Evolutionary conservation across 1,140 invertebrate species (phyloP).

Genomic region (Drosophila parabipectinata): DNA sequence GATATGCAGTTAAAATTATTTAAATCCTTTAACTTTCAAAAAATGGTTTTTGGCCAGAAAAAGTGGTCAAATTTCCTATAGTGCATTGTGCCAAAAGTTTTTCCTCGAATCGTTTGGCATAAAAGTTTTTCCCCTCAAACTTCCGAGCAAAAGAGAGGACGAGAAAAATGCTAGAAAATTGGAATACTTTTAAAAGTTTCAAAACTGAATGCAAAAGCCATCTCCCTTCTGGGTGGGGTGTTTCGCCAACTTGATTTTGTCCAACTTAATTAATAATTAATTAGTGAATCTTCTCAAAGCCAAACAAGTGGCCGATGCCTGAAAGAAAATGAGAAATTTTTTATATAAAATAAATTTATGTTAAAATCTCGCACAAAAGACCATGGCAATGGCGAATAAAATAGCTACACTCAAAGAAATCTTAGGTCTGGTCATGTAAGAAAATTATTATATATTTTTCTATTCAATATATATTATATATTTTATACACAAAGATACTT

Average conservation of each 20-base stretch:
- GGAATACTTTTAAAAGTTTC: conserved; percentile 76
- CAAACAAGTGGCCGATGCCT: conserved; percentile 60
- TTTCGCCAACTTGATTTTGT: conserved; percentile 44
- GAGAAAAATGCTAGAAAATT: conserved; percentile 69
- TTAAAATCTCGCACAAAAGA: conserved; percentile 68
- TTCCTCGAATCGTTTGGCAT: conserved; percentile 11
- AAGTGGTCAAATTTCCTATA: no score
- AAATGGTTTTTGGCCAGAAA: no score
- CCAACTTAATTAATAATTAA: conserved; percentile 80
- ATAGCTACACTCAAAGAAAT: conserved; percentile 3
- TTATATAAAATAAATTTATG: conserved; percentile 69
- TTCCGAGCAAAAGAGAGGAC: conserved; percentile 39
- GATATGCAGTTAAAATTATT: no score
- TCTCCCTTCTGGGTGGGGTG: conserved; percentile 14
- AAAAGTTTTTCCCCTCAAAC: conserved; percentile 56
- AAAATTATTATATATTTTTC: no score
- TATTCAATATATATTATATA: no score
- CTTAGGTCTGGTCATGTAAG: no score
- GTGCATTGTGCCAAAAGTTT: conserved; percentile 75
- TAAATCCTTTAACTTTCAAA: no score
- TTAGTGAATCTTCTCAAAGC: conserved; percentile 72
- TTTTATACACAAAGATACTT: no score
- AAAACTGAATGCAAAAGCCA: conserved; percentile 39
- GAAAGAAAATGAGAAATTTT: conserved; percentile 38
- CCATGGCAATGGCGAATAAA: conserved; percentile 17